phyloP scores from a whole-genome alignment of 2,888 invertebrate genomes.

The Tiliacea aurago region DNA sequence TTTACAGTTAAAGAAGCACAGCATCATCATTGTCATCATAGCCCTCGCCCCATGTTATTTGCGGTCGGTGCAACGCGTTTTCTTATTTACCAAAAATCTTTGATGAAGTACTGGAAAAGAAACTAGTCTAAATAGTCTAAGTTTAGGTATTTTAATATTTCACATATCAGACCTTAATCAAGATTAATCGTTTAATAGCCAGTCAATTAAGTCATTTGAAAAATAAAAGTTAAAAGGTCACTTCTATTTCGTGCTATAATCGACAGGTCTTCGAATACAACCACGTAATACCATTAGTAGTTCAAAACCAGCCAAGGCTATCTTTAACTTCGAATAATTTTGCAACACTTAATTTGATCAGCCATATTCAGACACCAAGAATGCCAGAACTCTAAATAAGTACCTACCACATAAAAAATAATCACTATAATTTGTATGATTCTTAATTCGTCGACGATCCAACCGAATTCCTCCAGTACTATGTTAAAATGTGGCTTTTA shows the following conservation, averaged over 20 bases:
- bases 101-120: too few species aligned
- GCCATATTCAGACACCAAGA: slow-evolving; percentile 27
- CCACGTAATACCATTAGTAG: not conserved
- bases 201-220: not conserved
- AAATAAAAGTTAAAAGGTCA: not conserved
- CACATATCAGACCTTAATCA: not conserved
- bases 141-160: not conserved
- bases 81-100: too few species aligned
- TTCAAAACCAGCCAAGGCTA: slow-evolving; percentile 17
- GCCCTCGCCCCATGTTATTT: too few species aligned
- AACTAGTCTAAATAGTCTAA: too few species aligned
- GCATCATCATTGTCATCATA: too few species aligned
- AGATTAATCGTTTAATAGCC: not conserved
- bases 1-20: too few species aligned
- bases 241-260: not conserved
- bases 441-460: slow-evolving; percentile 46
- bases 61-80: too few species aligned
- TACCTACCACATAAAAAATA: slow-evolving; percentile 54
- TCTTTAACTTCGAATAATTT: slow-evolving; percentile 17
- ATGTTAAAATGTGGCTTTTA: slow-evolving; percentile 34
- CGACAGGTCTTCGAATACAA: slow-evolving; percentile 9
- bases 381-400: slow-evolving; percentile 52
- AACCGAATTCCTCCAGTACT: slow-evolving; percentile 44
- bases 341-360: slow-evolving; percentile 49
- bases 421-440: slow-evolving; percentile 56